Base-by-base conservation (phyloP, 2,113 vertebrate species). In the Anoplopoma fimbria region DNA sequence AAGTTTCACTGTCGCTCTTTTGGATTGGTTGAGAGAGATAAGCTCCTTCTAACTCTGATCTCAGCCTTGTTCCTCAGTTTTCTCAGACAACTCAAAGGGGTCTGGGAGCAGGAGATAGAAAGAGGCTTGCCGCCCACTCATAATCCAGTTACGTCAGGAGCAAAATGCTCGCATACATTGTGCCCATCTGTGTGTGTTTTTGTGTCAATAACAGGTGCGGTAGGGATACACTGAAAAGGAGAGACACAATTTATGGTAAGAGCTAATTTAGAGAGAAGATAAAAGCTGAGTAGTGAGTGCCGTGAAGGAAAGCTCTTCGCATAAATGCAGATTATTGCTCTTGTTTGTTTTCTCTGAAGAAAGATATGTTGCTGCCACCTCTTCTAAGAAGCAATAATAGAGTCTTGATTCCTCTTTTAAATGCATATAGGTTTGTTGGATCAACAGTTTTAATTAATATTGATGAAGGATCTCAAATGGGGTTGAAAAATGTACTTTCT, bases 81-180 rank as follows among this genome's bases (percentile, higher is more conserved):
- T 77, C 65, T 49, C 61, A 51, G 61, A 75, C 68, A 62, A 79
- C 61, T 79, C 75, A 69, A 60, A 74, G 68, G 47, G 49, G 51
- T 82, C 33, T 12, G 36, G 31, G 49, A 83, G 77, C 31, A 17
- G 40, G 69, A 53, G 38, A 60, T 34, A 69, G 25, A 9, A 55
- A 2, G 17, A 79, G 42, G 60, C 60, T 79, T 9, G 31, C 40
- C 68, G 13, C 71, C 85, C 63, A 79, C 72, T 71, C 58, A 38
- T 69, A 83, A 89, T 87, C 73, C 73, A 70, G 62, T 76, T 88
- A 58, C 67, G 69, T 53, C 53, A 27, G 65, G 47, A 75, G 55
- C 42, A 70, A 83, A 83, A 75, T 36, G 34, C 36, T 61, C 12
- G 68, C 83, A 65, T 42, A 0, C 21, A 83, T 2, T 38, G n/a